A percentile compares a stretch with the other conserved stretches of the same genome.
These are phyloP conservation scores for Aleiodes leptofemur DNA, from an alignment of 2,888 invertebrate genomes.

Conservation along the genomic window DNA sequence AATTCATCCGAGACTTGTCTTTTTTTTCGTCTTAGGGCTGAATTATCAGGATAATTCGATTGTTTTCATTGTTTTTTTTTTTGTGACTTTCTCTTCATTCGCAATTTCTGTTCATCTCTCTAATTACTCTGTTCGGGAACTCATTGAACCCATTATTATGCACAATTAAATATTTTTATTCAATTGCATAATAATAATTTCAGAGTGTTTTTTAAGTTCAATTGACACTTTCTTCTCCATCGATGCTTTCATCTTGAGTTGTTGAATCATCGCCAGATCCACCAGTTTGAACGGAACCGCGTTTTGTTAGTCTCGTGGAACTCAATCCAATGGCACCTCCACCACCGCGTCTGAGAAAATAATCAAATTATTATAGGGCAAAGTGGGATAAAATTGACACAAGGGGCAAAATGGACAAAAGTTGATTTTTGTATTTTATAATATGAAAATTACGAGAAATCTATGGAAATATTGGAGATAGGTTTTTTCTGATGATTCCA, in stretches of 20 bases:
- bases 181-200: constrained; percentile 48
- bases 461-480: too few species aligned
- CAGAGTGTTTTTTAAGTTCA: constrained; percentile 62
- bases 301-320: constrained; percentile 82
- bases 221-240: constrained; percentile 82
- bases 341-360: constrained; percentile 75
- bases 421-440: too few species aligned
- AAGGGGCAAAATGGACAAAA: too few species aligned
- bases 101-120: not conserved
- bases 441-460: too few species aligned
- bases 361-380: constrained; percentile 8
- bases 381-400: too few species aligned
- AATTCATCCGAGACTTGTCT: constrained; percentile 3
- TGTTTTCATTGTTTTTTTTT: not conserved
- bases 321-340: constrained; percentile 79
- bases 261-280: constrained; percentile 86
- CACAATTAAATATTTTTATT: constrained; percentile 52
- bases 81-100: constrained; percentile 34
- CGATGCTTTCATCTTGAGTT: constrained; percentile 86
- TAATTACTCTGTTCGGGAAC: not conserved
- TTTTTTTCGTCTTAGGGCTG: constrained; percentile 12
- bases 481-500: too few species aligned
- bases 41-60: not conserved
- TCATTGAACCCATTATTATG: constrained; percentile 56
- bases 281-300: constrained; percentile 82